Conservation (phyloP, 1,140 invertebrate species). For the fruit fly (Drosophila melanogaster) region DNA sequence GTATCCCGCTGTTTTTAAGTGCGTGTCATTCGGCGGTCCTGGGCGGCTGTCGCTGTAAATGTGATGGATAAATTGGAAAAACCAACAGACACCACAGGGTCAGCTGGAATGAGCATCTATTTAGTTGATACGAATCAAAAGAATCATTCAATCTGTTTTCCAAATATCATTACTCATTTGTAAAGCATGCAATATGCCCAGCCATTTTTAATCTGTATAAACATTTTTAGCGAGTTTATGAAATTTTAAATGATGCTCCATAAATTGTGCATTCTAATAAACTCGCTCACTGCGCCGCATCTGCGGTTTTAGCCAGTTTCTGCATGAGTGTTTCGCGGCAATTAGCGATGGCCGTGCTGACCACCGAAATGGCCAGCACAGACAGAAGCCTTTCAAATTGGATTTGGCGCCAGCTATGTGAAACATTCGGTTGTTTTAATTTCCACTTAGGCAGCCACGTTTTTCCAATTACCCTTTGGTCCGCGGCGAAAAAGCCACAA, state of each 20-base stretch:
- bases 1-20: slow-evolving; percentile 51
- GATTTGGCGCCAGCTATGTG: slow-evolving; percentile 20
- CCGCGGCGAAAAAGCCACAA: not conserved
- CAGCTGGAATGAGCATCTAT: not conserved
- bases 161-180: not conserved
- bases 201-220: too few species aligned
- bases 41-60: slow-evolving; percentile 20
- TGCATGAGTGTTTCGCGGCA: slow-evolving; percentile 31
- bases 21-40: slow-evolving; percentile 42
- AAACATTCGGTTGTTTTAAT: slow-evolving; percentile 26
- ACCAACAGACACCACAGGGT: slow-evolving; percentile 8
- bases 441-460: slow-evolving; percentile 27
- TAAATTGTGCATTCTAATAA: slow-evolving; percentile 16
- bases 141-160: not conserved
- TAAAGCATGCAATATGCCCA: not conserved
- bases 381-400: slow-evolving; percentile 29
- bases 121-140: not conserved
- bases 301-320: slow-evolving; percentile 12
- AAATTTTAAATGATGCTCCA: not conserved
- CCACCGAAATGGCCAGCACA: slow-evolving; percentile 19
- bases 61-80: slow-evolving; percentile 45
- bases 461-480: slow-evolving; percentile 34
- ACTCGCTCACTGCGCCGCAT: not conserved
- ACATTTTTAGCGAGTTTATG: not conserved
- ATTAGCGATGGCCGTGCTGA: slow-evolving; percentile 21